Conservation (phyloP, 2,113 vertebrate genomes). For the Dicentrarchus labrax region DNA sequence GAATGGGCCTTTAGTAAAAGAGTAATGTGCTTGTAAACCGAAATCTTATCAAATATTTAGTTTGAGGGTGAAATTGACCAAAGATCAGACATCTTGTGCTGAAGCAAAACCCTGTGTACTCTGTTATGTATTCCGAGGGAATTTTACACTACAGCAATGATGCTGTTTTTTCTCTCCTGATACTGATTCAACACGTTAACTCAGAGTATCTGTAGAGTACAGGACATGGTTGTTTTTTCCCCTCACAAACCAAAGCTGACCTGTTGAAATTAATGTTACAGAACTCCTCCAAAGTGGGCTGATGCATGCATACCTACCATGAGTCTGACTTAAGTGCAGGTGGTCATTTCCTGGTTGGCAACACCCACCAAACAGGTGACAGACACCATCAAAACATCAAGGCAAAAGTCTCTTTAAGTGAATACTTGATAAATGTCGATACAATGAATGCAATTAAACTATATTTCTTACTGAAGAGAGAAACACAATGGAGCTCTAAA, state of each 20-base stretch:
- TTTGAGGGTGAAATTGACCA: neutral
- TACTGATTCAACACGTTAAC: neutral
- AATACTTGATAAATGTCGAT: conserved; percentile 8
- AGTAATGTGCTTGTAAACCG: neutral
- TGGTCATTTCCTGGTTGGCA: neutral
- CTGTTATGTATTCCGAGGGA: neutral
- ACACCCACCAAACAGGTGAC: neutral
- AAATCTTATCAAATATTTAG: conserved; percentile 17
- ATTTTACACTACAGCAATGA: neutral
- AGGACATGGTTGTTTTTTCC: neutral
- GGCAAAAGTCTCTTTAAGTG: neutral
- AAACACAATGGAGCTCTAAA: neutral
- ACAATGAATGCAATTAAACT: conserved; percentile 18
- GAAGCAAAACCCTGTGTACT: neutral
- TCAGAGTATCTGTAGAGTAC: neutral
- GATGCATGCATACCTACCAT: too few species aligned
- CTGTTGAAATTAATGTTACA: neutral
- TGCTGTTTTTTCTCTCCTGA: neutral
- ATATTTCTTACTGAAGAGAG: neutral
- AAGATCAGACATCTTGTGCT: neutral
- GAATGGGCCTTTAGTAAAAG: neutral
- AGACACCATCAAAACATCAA: neutral
- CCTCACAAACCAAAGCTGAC: neutral
- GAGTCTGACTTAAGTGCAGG: neutral
- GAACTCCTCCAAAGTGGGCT: neutral